Conservation (phyloP, 2,797 vertebrate species). For the Tapera naevia region DNA sequence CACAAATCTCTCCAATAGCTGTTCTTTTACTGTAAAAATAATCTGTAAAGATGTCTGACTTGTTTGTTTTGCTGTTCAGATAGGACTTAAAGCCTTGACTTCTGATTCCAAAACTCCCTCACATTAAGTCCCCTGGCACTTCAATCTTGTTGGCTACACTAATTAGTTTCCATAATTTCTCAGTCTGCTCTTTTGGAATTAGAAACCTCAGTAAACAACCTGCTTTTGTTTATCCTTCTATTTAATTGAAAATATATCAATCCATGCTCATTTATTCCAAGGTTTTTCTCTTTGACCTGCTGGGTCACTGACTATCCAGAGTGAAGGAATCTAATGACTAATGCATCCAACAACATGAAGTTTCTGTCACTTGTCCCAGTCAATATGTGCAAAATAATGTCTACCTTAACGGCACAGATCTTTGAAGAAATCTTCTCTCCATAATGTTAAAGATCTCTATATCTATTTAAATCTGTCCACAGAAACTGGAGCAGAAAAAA, state of each 20-base stretch:
- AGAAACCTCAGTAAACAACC: background rate
- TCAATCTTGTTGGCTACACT: background rate
- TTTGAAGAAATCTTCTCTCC: background rate
- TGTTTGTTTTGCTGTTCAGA: background rate
- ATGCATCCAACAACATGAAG: accelerated
- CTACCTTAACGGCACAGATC: background rate
- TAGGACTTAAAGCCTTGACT: background rate
- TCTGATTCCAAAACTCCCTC: background rate
- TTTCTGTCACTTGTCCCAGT: background rate
- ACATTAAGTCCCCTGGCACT: background rate
- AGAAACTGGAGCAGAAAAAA: constrained; percentile 18
- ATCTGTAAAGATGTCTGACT: background rate
- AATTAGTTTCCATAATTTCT: constrained; percentile 5
- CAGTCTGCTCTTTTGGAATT: constrained; percentile 2
- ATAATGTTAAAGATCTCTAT: background rate
- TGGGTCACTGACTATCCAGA: background rate
- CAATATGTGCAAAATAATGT: accelerated
- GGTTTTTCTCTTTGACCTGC: background rate
- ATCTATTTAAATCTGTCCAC: background rate
- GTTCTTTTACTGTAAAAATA: background rate
- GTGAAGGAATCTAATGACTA: background rate
- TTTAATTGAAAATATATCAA: background rate
- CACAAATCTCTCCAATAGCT: background rate
- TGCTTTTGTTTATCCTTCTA: background rate
- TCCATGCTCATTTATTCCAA: background rate